These are phyloP conservation scores for Parapristionchus giblindavisi DNA, from an alignment of 2,888 invertebrate species.

Conservation along the genomic window DNA sequence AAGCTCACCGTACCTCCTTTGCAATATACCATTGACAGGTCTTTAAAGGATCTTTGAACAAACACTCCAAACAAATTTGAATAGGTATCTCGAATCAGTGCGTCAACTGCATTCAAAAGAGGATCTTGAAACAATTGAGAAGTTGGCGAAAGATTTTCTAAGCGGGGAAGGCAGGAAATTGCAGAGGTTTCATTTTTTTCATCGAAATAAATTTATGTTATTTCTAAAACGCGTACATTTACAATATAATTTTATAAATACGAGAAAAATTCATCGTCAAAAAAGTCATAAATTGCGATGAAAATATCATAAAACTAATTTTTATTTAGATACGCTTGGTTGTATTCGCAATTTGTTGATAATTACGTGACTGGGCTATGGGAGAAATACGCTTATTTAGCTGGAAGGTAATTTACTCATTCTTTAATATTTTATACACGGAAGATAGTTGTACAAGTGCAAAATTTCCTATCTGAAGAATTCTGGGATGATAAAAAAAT, in stretches of 20 bases:
- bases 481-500: no score
- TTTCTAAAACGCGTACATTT: not conserved
- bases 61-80: no score
- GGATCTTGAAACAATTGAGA: constrained; percentile 50
- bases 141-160: constrained; percentile 51
- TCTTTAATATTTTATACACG: no score
- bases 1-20: constrained; percentile 55
- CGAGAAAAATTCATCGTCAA: no score
- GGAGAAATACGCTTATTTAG: constrained; percentile 64
- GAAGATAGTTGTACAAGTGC: no score
- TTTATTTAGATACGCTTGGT: constrained; percentile 41
- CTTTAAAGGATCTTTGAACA: not conserved
- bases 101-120: constrained; percentile 47
- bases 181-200: constrained; percentile 41
- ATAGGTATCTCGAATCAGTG: constrained; percentile 55
- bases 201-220: no score
- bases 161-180: constrained; percentile 58
- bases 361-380: constrained; percentile 66
- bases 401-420: constrained; percentile 45
- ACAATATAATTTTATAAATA: no score
- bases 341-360: constrained; percentile 55
- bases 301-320: not conserved
- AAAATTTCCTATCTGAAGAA: no score
- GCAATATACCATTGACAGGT: constrained; percentile 51
- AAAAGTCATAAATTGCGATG: no score